Base-by-base conservation (phyloP, 2,113 vertebrate genomes). In the Campylomormyrus tamandua region DNA sequence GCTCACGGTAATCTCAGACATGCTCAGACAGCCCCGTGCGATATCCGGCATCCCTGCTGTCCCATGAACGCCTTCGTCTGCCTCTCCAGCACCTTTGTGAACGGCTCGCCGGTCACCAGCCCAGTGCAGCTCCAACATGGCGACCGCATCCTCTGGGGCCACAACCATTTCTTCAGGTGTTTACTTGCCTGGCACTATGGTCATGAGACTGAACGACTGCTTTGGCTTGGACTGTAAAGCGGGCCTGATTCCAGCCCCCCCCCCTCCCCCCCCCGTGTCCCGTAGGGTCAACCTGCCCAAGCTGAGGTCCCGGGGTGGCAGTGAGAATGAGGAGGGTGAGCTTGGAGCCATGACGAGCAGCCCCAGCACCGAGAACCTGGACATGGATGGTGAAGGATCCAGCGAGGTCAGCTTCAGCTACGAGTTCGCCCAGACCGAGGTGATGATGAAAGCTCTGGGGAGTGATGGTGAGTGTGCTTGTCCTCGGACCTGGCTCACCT, bases 141-240 rank as follows among this genome's bases (percentile, higher is more conserved):
- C 4, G 96, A 99, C 95, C 94, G 98, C 88, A 97, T 99, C 90
- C 93, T 99, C 46, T 99, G 98, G 98, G 98, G 98, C n/a, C 98
- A 99, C 95, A 98, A 99, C 93, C 98, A 99, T 93, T 99, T 98
- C 94, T 99, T 99, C 96, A 98, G 98, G 98, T 99, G 42, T 89
- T 89, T 77, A 62, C 39, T 49, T 27, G 39, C 6, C 19, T 10
- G 15, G 5, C 74, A 42, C 5, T 27, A 15, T 87, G 46, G 62
- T 17, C 87, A 19, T 19, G 5, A 42, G 35, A 80, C 17, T 8
- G 15, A 80, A 7, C 35, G 5, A 42, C 74, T 19, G 35, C 35
- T 19, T 80, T 3, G 35, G 15, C 74, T 80, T 42, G 11, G 74
- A 39, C 74, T 3, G 35, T 77, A 17, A 39, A 77, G 74, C 15